Evolutionary conservation across 2,888 invertebrate genomes (phyloP).

Genomic region (Pristionchus arcanus): DNA sequence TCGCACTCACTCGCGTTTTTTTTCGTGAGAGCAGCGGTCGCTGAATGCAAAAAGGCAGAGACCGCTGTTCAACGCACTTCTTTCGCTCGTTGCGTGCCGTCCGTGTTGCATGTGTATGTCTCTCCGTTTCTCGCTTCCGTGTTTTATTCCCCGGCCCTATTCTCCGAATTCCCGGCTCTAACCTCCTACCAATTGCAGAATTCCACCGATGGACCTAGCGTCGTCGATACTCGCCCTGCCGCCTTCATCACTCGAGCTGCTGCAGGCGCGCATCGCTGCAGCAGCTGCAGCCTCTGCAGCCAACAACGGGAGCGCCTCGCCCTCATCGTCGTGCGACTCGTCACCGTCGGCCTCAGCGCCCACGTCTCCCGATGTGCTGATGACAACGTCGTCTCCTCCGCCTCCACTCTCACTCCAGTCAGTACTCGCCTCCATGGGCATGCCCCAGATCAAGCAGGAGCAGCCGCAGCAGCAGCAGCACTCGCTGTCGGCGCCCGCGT

Average conservation of each 20-base stretch:
- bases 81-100: neutral
- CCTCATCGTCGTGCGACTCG: neutral
- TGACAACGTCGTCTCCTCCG: neutral
- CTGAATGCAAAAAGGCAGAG: neutral
- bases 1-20: neutral
- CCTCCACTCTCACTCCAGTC: neutral
- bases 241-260: conserved; percentile 42
- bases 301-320: neutral
- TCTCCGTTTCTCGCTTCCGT: conserved; percentile 14
- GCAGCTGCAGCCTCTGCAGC: conserved; percentile 44
- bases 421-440: neutral
- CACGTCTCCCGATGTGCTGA: neutral
- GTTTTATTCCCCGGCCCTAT: neutral
- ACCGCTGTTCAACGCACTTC: neutral
- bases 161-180: neutral
- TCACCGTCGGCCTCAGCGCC: neutral
- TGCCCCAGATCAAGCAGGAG: neutral
- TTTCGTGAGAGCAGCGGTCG: neutral
- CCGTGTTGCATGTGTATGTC: neutral
- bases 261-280: conserved; percentile 44
- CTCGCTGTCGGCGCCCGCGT: neutral
- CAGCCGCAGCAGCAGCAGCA: neutral
- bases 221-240: conserved; percentile 39
- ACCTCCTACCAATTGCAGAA: neutral
- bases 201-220: conserved; percentile 51